These are phyloP conservation scores for Phainopepla nitens DNA, from an alignment of 2,113 vertebrate genomes.

Conservation along the genomic window DNA sequence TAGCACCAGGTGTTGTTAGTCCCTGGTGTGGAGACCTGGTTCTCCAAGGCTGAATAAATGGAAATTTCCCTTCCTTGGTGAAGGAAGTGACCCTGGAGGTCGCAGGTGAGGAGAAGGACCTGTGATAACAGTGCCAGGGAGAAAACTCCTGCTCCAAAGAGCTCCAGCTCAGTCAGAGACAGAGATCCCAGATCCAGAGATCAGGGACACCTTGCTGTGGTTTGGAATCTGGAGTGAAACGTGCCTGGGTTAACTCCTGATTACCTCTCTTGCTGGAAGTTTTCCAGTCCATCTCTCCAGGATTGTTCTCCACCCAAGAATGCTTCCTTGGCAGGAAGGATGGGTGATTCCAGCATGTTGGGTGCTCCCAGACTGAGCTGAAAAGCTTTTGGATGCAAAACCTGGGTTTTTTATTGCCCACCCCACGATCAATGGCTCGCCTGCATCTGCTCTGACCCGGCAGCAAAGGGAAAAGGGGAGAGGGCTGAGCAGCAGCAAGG, in stretches of 20 bases:
- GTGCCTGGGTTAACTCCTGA: not conserved
- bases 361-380: not conserved
- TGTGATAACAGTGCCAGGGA: not conserved
- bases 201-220: constrained; percentile 26
- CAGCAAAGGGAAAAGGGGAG: not conserved
- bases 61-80: not conserved
- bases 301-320: no score
- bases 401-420: not conserved
- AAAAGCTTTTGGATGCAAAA: not conserved
- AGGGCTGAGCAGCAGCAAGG: not conserved
- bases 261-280: not conserved
- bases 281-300: not conserved
- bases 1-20: not conserved
- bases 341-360: not conserved
- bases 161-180: not conserved
- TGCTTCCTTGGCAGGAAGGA: not conserved
- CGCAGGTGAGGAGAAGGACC: not conserved
- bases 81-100: not conserved
- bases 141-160: not conserved
- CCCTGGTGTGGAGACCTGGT: not conserved
- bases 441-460: not conserved
- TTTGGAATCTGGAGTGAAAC: not conserved
- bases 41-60: not conserved
- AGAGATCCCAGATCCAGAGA: not conserved
- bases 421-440: not conserved